A percentile compares a stretch with the other conserved stretches of the same genome.
These are phyloP conservation scores for Chloropsis cyanopogon DNA, from an alignment of 2,113 vertebrate species.

Conservation along the genomic window DNA sequence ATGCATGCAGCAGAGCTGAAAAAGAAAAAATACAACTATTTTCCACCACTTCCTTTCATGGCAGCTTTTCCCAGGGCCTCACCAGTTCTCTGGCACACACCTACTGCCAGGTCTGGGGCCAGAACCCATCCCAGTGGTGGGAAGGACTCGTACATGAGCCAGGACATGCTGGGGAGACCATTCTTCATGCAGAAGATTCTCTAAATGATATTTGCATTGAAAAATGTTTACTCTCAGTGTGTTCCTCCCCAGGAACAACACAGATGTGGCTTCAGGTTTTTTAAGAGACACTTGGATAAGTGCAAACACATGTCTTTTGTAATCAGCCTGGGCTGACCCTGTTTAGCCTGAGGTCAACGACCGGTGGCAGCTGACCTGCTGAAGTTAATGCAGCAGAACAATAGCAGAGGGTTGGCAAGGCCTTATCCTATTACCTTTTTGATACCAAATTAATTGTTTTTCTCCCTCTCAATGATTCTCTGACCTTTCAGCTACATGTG, in stretches of 20 bases:
- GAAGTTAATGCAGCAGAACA: conserved; percentile 81
- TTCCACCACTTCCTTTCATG: background rate
- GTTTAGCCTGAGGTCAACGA: conserved; percentile 74
- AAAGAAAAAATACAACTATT: fast-evolving
- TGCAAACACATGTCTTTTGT: conserved; percentile 50
- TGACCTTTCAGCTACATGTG: conserved; percentile 67
- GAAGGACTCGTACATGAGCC: background rate
- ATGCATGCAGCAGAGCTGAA: background rate
- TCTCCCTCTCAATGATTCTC: conserved; percentile 64
- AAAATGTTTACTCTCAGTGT: conserved; percentile 27
- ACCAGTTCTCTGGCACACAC: background rate
- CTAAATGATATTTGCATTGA: background rate
- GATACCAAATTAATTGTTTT: conserved; percentile 81
- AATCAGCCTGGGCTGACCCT: conserved; percentile 44
- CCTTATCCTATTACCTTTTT: conserved; percentile 80
- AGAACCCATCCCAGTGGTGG: fast-evolving
- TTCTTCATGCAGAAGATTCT: background rate
- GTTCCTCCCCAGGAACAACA: background rate
- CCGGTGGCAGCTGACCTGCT: conserved; percentile 77
- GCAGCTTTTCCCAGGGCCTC: background rate
- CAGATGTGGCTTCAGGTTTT: background rate
- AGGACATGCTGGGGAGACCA: fast-evolving
- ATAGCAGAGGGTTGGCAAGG: conserved; percentile 61
- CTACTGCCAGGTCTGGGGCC: background rate
- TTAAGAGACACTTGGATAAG: conserved; percentile 37